Base-by-base conservation (phyloP, 2,888 invertebrate species). In the Steromphala cineraria region DNA sequence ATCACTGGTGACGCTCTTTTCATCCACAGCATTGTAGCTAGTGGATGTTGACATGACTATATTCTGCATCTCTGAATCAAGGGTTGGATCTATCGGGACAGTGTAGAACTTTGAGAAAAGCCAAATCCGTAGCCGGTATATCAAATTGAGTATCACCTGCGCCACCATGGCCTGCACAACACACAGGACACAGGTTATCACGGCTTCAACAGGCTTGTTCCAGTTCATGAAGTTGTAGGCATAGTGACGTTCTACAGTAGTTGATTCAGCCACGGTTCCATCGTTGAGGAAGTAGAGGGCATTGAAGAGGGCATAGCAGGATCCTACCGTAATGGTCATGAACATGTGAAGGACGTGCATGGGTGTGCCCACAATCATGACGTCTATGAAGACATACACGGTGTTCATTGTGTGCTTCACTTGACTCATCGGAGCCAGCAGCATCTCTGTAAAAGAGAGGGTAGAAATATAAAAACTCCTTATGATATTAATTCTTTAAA, bases 181-280 rank as follows among this genome's bases (percentile, higher is more conserved):
- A 76, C 90, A 90, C 28, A 91, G 74, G 10, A 89, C 83, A 82
- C 91, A 90, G 7, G 91, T 91, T n/a, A 90, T 85, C 77, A 91
- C 86, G 4, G 91, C 90, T 83, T 90, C 89, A 1, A 86, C 86
- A 0, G 92, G 92, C 79, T 89, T 87, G 62, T 86, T 83, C 92
- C 92, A 92, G 86, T 91, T 90, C 80, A 92, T 83, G 67, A 91
- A 87, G 81, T 90, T 89, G 83, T 92, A 92, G 4, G 89, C 89
- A 76, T 89, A 91, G 82, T 89, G 90, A 71, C 87, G 87, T 2
- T 90, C 90, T n/a, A 89, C 84, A 21, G 89, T 82, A 67, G 85
- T 84, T 19, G 17, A 21, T 5, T 79, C 36, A 71, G 76, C 55
- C 55, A 90, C 87, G 10, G 88, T 88, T 3, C 91, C 91, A 62